Conservation (phyloP, 2,888 invertebrate genomes). For the Antheraea yamamai region DNA sequence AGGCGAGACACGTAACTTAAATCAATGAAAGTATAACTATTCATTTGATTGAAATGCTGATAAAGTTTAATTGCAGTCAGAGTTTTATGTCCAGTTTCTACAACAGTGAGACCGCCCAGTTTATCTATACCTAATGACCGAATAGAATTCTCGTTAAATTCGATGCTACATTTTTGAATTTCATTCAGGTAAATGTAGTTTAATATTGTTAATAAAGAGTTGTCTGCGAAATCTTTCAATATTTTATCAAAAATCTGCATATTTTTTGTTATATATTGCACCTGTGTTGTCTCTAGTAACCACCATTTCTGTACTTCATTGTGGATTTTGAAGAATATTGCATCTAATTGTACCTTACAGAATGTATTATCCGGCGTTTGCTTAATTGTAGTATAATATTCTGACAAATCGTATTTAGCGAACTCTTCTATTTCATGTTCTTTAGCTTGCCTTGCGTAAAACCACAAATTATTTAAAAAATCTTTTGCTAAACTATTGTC, state of each 20-base stretch:
- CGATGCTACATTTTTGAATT: background rate
- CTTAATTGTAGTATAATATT: background rate
- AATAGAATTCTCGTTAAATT: constrained; percentile 1
- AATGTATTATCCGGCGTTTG: background rate
- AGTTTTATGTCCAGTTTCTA: background rate
- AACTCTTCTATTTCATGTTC: constrained; percentile 1
- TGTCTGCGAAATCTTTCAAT: background rate
- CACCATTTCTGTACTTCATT: constrained; percentile 31
- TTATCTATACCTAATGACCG: background rate
- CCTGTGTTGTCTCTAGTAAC: constrained; percentile 23
- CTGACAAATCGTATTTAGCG: background rate
- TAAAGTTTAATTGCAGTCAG: constrained; percentile 4
- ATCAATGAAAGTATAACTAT: constrained; percentile 10
- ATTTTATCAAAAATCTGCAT: background rate
- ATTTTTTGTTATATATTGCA: background rate
- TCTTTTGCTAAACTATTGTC: background rate
- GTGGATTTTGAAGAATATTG: constrained; percentile 14
- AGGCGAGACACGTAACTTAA: background rate
- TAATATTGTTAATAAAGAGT: background rate
- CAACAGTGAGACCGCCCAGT: background rate
- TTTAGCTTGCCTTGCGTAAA: constrained; percentile 14
- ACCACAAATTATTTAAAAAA: constrained; percentile 14
- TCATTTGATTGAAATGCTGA: background rate
- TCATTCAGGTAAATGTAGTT: constrained; percentile 2
- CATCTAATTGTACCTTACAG: background rate